Evolutionary conservation across 2,113 vertebrate species (phyloP).

Genomic region (Morone saxatilis): DNA sequence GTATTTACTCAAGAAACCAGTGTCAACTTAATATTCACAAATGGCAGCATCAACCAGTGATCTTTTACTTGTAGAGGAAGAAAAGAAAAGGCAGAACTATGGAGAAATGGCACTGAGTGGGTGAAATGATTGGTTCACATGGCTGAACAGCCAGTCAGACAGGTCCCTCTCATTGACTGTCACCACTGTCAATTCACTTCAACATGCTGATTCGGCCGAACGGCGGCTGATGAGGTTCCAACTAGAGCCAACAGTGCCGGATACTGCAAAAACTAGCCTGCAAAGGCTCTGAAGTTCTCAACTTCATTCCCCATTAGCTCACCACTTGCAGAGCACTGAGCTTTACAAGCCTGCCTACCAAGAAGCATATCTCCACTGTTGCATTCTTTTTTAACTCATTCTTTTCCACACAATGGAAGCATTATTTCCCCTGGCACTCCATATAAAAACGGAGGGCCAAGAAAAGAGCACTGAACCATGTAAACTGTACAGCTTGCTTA

Average conservation of each 20-base stretch:
- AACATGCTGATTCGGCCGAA: conserved; percentile 34
- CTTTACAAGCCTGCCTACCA: not conserved
- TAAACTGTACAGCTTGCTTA: conserved; percentile 48
- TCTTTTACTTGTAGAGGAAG: conserved; percentile 4
- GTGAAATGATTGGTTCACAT: conserved; percentile 17
- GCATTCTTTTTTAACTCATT: conserved; percentile 6
- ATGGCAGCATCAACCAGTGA: not conserved
- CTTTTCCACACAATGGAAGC: conserved; percentile 24
- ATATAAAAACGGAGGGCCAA: conserved; percentile 39
- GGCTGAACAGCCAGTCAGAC: conserved; percentile 24
- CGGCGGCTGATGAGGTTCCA: conserved; percentile 24
- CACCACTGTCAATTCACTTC: conserved; percentile 37
- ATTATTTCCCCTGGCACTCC: conserved; percentile 43
- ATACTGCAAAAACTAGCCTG: conserved; percentile 1
- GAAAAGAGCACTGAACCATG: conserved; percentile 32
- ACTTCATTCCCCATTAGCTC: conserved; percentile 39
- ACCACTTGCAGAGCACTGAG: not conserved
- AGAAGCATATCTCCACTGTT: conserved; percentile 31
- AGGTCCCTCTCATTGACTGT: conserved; percentile 33
- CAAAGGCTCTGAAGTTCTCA: conserved; percentile 27
- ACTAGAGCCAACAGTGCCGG: not conserved
- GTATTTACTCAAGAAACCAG: not conserved
- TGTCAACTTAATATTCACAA: not conserved
- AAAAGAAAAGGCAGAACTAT: conserved; percentile 14
- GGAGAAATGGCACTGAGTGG: not conserved